Percentiles rank a stretch among this genome's conserved stretches.
Conservation (phyloP, 2,888 invertebrate genomes). For the Athalia rosae region DNA sequence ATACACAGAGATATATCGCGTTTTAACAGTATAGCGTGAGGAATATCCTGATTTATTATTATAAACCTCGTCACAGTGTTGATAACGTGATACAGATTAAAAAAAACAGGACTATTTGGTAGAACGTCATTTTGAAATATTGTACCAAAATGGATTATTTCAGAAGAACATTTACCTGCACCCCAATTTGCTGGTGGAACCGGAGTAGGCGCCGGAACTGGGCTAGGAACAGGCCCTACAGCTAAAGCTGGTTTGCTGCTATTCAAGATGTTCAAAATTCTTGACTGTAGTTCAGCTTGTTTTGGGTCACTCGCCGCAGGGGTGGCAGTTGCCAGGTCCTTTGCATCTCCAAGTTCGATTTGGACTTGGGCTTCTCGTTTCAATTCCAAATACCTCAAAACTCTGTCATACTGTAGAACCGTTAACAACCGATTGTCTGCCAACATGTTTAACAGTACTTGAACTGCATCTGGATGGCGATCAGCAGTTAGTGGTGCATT, state of each 20-base stretch:
- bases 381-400: slow-evolving; percentile 84
- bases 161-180: slow-evolving; percentile 63
- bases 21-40: not conserved
- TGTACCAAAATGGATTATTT: not conserved
- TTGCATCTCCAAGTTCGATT: slow-evolving; percentile 83
- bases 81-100: slow-evolving; percentile 3
- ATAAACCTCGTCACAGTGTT: not conserved
- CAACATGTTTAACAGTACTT: slow-evolving; percentile 81
- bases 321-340: slow-evolving; percentile 72
- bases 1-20: not conserved
- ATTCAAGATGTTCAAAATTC: slow-evolving; percentile 87
- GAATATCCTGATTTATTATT: not conserved
- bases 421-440: slow-evolving; percentile 88
- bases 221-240: slow-evolving; percentile 62
- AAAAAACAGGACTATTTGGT: slow-evolving; percentile 1
- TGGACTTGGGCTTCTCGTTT: slow-evolving; percentile 84
- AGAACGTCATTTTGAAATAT: not conserved
- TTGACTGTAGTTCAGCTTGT: slow-evolving; percentile 84
- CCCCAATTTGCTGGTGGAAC: slow-evolving; percentile 64
- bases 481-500: slow-evolving; percentile 75
- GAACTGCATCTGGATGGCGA: slow-evolving; percentile 70
- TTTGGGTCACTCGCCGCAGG: slow-evolving; percentile 75
- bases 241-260: slow-evolving; percentile 73
- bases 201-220: slow-evolving; percentile 68
- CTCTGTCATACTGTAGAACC: slow-evolving; percentile 85